phyloP scores from a whole-genome alignment of 2,888 invertebrate genomes.

The Ormyrus thymus region DNA sequence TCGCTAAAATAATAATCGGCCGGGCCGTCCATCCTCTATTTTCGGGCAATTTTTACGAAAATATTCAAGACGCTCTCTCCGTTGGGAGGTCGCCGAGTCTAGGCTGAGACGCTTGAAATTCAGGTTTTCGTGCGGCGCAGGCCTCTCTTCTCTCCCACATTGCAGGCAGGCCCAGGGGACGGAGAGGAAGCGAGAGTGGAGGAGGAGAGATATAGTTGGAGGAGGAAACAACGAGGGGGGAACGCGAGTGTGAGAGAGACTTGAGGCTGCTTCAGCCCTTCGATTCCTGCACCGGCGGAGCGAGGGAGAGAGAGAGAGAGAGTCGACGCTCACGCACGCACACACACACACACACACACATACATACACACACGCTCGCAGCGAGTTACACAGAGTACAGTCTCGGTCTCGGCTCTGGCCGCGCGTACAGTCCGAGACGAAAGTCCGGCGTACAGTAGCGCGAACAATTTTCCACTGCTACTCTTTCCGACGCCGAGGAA shows the following conservation, averaged over 20 bases:
- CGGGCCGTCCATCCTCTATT: conserved; percentile 42
- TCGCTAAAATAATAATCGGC: too few relatives aligned
- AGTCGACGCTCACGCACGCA: conserved; percentile 4
- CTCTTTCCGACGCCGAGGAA: not conserved
- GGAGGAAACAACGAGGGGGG: not conserved
- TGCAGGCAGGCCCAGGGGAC: conserved; percentile 44
- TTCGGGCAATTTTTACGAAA: conserved; percentile 44
- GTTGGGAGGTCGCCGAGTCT: conserved; percentile 63
- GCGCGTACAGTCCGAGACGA: conserved; percentile 42
- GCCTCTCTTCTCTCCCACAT: not conserved
- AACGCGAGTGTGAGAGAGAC: conserved; percentile 36
- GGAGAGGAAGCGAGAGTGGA: conserved; percentile 29
- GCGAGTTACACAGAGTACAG: not conserved
- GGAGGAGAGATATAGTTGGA: conserved; percentile 20
- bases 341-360: not conserved
- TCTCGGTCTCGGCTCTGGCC: not conserved
- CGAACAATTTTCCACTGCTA: conserved; percentile 42
- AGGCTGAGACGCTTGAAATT: conserved; percentile 60
- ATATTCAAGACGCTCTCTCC: conserved; percentile 11
- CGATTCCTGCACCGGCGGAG: conserved; percentile 20
- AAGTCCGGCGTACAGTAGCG: conserved; percentile 52
- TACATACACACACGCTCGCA: not conserved
- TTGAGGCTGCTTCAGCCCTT: conserved; percentile 61
- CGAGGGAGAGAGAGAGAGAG: too few relatives aligned
- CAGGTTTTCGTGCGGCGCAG: conserved; percentile 63